Conservation (phyloP, 2,113 vertebrate genomes). For the Hyperopisus bebe region DNA sequence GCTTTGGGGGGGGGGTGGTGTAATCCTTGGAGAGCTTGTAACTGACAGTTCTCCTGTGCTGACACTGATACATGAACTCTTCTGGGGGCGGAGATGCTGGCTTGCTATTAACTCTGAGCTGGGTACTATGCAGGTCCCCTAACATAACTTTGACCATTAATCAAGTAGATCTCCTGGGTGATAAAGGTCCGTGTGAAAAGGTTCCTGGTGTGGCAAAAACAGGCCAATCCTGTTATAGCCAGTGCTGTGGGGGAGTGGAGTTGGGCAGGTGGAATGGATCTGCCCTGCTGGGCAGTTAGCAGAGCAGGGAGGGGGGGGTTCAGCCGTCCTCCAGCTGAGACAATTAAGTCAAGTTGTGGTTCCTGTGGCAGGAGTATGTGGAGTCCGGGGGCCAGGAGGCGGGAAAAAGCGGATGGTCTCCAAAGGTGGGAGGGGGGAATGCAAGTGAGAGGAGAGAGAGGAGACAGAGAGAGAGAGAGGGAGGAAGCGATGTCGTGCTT, state of each 20-base stretch:
- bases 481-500: neutral
- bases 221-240: neutral
- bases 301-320: neutral
- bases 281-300: neutral
- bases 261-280: neutral
- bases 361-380: neutral
- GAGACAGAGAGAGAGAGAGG: neutral
- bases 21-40: neutral
- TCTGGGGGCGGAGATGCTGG: neutral
- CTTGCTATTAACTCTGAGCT: neutral
- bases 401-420: neutral
- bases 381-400: neutral
- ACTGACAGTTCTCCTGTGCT: neutral
- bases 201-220: neutral
- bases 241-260: neutral
- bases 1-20: neutral
- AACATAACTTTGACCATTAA: neutral
- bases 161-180: constrained; percentile 8
- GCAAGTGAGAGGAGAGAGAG: neutral
- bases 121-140: neutral
- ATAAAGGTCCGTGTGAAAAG: neutral
- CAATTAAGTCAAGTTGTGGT: constrained; percentile 5
- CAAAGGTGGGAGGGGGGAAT: neutral
- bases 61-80: neutral
- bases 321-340: constrained; percentile 37